phyloP scores from a whole-genome alignment of 2,888 invertebrate genomes.

The Netelia virgata region DNA sequence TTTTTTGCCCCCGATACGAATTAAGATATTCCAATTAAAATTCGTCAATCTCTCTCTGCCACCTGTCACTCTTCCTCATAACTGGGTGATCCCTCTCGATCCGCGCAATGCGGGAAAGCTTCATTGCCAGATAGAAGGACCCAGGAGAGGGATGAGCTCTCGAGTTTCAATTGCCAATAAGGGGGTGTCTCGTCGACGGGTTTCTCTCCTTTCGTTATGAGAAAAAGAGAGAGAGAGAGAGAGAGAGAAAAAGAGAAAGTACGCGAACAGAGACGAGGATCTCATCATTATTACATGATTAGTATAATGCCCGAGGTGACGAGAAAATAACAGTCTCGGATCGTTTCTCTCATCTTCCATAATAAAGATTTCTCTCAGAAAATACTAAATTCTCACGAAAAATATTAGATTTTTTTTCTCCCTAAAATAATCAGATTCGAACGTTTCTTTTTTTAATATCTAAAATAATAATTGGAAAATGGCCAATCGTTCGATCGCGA shows the following conservation, averaged over 20 bases:
- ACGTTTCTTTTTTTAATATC: background rate
- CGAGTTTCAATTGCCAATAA: slow-evolving; percentile 78
- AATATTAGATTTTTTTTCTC: too few species aligned
- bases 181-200: slow-evolving; percentile 76
- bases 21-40: slow-evolving; percentile 64
- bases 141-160: slow-evolving; percentile 59
- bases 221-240: slow-evolving; percentile 38
- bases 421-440: background rate
- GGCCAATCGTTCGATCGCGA: slow-evolving; percentile 66
- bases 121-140: slow-evolving; percentile 42
- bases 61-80: slow-evolving; percentile 57
- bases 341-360: too few species aligned
- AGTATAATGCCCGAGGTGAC: slow-evolving; percentile 52
- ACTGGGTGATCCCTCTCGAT: slow-evolving; percentile 47
- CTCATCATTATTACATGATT: slow-evolving; percentile 81
- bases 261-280: slow-evolving; percentile 76
- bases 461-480: slow-evolving; percentile 42
- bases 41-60: slow-evolving; percentile 57
- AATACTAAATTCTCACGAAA: too few species aligned
- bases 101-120: slow-evolving; percentile 47
- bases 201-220: slow-evolving; percentile 75
- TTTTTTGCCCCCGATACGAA: slow-evolving; percentile 7
- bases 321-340: slow-evolving; percentile 32
- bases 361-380: too few species aligned
- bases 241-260: slow-evolving; percentile 14